A percentile compares a stretch with the other conserved stretches of the same genome.
Evolutionary conservation across 1,140 invertebrate genomes (phyloP).

Genomic region (Bombus cullumanus): DNA sequence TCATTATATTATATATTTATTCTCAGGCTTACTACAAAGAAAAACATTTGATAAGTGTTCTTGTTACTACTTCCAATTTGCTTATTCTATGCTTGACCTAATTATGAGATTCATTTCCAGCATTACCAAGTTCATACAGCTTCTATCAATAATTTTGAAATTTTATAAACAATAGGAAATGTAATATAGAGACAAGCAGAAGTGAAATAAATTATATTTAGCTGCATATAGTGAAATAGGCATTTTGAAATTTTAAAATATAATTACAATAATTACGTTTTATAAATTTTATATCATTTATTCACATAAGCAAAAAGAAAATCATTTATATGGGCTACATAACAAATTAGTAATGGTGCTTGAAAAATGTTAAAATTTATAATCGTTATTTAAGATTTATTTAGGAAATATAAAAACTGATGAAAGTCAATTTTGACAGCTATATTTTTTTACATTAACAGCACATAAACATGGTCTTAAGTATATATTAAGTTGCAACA

Average conservation of each 20-base stretch:
- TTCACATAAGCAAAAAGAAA: neutral
- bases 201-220: neutral
- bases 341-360: neutral
- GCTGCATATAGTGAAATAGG: neutral
- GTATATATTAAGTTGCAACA: neutral
- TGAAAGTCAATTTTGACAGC: neutral
- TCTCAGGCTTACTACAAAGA: constrained; percentile 18
- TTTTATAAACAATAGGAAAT: neutral
- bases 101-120: constrained; percentile 56
- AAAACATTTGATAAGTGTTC: constrained; percentile 71
- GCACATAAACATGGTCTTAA: neutral
- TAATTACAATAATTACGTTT: neutral
- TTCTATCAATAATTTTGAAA: constrained; percentile 30
- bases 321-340: neutral
- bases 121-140: constrained; percentile 11
- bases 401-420: neutral
- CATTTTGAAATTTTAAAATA: neutral
- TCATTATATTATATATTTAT: constrained; percentile 31
- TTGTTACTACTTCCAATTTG: constrained; percentile 71
- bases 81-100: constrained; percentile 77
- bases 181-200: neutral
- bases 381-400: neutral
- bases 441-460: neutral
- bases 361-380: too few relatives aligned
- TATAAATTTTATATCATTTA: neutral